Conservation (phyloP, 2,113 vertebrate species). For the Daphoenositta chrysoptera region DNA sequence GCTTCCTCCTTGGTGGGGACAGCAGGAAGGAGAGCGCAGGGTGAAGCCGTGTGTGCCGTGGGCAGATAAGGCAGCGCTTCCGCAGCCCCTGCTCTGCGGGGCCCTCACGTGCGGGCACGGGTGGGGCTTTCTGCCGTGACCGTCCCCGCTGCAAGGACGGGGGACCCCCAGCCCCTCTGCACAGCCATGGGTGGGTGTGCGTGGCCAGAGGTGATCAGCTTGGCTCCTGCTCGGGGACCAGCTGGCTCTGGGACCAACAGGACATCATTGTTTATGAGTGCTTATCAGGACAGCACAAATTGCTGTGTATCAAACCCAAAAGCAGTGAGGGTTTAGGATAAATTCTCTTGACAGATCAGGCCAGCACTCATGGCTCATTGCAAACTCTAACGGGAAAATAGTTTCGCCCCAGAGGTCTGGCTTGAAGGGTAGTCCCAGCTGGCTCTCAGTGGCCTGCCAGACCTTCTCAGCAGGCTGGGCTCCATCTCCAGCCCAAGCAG, state of each 20-base stretch:
- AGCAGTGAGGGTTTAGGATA: neutral
- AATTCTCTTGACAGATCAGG: neutral
- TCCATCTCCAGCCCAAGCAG: neutral
- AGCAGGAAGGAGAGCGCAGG: slow-evolving; percentile 1
- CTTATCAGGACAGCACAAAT: neutral
- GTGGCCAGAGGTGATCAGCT: accelerated
- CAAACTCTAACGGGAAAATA: neutral
- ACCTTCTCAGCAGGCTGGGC: neutral
- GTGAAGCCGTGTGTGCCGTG: neutral
- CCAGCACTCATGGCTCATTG: neutral
- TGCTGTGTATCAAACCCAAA: neutral
- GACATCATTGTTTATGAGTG: neutral
- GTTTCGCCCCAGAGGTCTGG: neutral
- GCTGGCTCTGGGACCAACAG: neutral
- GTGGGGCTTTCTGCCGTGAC: neutral
- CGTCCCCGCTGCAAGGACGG: neutral
- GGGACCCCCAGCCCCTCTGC: neutral
- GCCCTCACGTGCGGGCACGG: accelerated
- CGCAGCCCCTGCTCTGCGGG: accelerated
- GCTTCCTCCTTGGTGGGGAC: neutral
- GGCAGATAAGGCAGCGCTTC: neutral
- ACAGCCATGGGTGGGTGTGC: accelerated
- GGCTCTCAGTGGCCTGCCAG: neutral
- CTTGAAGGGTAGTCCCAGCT: neutral
- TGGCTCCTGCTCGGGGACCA: neutral